Conservation (phyloP, 2,888 invertebrate species). For the Yponomeuta sedellus region DNA sequence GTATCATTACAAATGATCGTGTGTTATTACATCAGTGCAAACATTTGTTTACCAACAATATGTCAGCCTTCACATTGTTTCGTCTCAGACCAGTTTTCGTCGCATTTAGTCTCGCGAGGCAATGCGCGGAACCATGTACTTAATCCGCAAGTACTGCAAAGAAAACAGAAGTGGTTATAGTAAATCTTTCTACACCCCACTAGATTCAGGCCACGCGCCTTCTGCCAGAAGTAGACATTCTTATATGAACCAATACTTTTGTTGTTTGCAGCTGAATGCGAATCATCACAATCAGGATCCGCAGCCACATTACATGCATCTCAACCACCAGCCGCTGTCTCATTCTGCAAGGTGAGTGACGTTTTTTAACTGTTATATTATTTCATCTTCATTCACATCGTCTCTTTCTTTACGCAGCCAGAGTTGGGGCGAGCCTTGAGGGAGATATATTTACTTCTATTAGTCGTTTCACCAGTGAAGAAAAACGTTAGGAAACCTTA, state of each 20-base stretch:
- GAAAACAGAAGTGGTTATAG: background rate
- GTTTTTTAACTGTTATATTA: background rate
- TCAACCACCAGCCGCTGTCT: slow-evolving; percentile 63
- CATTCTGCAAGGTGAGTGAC: slow-evolving; percentile 51
- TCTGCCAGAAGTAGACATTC: background rate
- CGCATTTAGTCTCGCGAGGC: background rate
- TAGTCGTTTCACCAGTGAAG: too few species aligned
- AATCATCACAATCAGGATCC: slow-evolving; percentile 61
- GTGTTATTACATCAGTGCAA: background rate
- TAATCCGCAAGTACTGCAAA: background rate
- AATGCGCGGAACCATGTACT: background rate
- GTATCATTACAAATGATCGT: background rate
- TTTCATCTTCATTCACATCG: background rate
- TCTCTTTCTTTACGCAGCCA: too few species aligned
- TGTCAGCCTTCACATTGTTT: background rate
- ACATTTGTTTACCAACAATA: background rate
- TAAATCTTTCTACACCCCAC: background rate
- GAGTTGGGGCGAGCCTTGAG: too few species aligned
- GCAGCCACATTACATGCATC: slow-evolving; percentile 55
- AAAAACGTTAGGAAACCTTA: too few species aligned
- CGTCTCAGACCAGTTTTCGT: background rate
- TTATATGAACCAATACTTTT: background rate
- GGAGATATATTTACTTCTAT: too few species aligned
- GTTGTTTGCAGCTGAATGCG: slow-evolving; percentile 33
- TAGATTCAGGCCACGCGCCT: background rate